phyloP scores from a whole-genome alignment of 2,888 invertebrate species.

The Dione vanillae region DNA sequence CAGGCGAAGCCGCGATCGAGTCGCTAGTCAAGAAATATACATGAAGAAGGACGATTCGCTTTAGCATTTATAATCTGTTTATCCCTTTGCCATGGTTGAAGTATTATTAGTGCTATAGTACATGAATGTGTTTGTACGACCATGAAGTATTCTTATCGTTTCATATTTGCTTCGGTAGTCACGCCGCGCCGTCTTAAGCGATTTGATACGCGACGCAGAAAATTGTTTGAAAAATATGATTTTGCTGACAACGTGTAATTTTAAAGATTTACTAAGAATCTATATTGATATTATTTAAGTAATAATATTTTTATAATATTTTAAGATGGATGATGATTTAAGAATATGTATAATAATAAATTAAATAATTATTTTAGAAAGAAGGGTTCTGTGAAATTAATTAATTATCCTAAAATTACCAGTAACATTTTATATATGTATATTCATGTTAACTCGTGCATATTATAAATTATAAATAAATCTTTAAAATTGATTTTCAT shows the following conservation, averaged over 20 bases:
- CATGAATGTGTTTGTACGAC: conserved; percentile 19
- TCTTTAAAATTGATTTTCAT: not conserved
- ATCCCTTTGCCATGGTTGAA: not conserved
- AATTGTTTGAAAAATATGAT: conserved; percentile 24
- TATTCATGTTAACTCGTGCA: no score
- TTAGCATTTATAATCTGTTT: conserved; percentile 11
- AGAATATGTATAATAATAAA: no score
- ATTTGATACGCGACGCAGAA: conserved; percentile 21
- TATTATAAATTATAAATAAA: no score
- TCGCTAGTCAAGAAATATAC: not conserved
- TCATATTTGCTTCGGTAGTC: conserved; percentile 24
- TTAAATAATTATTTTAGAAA: no score
- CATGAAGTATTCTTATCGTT: conserved; percentile 29
- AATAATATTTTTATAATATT: not conserved
- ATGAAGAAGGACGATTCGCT: not conserved
- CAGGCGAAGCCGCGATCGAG: not conserved
- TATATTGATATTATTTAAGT: not conserved
- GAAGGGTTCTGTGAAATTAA: no score
- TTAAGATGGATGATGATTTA: no score
- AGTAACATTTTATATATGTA: no score
- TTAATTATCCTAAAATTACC: no score
- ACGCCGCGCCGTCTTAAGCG: conserved; percentile 13
- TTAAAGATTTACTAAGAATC: not conserved
- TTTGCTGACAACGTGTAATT: not conserved
- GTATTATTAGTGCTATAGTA: conserved; percentile 9